A percentile compares a stretch with the other conserved stretches of the same genome.
These are phyloP conservation scores for Halcyon senegalensis DNA, from an alignment of 2,113 vertebrate genomes.

Conservation along the genomic window DNA sequence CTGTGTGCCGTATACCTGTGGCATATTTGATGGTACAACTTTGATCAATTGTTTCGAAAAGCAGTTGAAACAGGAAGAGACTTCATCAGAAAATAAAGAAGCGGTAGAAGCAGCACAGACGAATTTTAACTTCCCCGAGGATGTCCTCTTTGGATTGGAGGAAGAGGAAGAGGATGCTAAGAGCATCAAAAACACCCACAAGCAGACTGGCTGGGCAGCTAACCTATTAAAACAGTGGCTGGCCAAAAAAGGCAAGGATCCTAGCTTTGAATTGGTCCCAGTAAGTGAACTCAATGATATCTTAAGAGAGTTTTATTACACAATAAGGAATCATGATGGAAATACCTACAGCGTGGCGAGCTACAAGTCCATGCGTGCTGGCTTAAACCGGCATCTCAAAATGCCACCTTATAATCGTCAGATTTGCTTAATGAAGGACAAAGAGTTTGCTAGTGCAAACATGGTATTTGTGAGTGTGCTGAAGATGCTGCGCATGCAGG, in stretches of 20 bases:
- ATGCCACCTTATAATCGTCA: slow-evolving; percentile 67
- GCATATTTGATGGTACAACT: slow-evolving; percentile 66
- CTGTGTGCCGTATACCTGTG: slow-evolving; percentile 60
- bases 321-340: slow-evolving; percentile 64
- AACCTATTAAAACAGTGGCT: slow-evolving; percentile 67
- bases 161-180: slow-evolving; percentile 71
- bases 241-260: slow-evolving; percentile 65
- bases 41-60: slow-evolving; percentile 69
- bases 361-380: slow-evolving; percentile 72
- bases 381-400: slow-evolving; percentile 72
- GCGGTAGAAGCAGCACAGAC: slow-evolving; percentile 42
- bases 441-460: slow-evolving; percentile 69
- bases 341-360: slow-evolving; percentile 73
- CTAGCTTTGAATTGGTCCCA: slow-evolving; percentile 68
- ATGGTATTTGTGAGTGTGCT: slow-evolving; percentile 63
- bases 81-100: slow-evolving; percentile 60
- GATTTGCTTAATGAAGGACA: slow-evolving; percentile 73
- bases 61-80: slow-evolving; percentile 66
- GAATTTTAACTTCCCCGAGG: slow-evolving; percentile 59
- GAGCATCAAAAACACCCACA: slow-evolving; percentile 70
- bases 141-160: slow-evolving; percentile 66
- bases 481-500: slow-evolving; percentile 70
- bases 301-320: slow-evolving; percentile 66
- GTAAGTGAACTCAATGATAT: slow-evolving; percentile 71
- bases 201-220: slow-evolving; percentile 66